Evolutionary conservation across 2,797 vertebrate species (phyloP).

Genomic region (Megaceryle alcyon): DNA sequence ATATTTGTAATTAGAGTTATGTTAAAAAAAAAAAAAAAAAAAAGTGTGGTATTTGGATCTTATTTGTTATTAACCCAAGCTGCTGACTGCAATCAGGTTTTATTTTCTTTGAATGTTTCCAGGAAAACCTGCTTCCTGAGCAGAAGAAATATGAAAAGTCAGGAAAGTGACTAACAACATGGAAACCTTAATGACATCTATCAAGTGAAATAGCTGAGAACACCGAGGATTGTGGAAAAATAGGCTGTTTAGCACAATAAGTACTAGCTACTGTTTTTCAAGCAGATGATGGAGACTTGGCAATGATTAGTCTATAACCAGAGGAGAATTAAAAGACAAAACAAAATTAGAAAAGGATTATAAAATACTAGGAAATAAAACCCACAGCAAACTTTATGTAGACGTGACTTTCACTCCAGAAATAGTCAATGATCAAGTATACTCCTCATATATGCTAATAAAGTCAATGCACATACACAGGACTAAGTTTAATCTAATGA

Average conservation of each 20-base stretch:
- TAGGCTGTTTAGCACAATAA: not conserved
- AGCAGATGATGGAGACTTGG: not conserved
- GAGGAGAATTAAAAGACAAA: not conserved
- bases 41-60: not conserved
- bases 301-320: conserved; percentile 1
- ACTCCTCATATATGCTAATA: not conserved
- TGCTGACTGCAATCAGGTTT: not conserved
- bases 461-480: not conserved
- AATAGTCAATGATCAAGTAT: not conserved
- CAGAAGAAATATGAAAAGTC: conserved; percentile 20
- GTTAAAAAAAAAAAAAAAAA: not conserved
- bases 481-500: conserved; percentile 39
- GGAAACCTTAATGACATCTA: not conserved
- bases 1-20: not conserved
- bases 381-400: not conserved
- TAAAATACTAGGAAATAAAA: conserved; percentile 5
- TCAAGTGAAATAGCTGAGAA: not conserved
- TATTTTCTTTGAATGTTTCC: conserved; percentile 1
- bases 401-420: conserved; percentile 21
- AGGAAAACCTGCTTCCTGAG: conserved; percentile 35
- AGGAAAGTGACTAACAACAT: conserved; percentile 32
- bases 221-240: not conserved
- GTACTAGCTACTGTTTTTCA: conserved; percentile 46
- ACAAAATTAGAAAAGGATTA: not conserved
- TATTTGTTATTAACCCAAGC: not conserved